phyloP scores from a whole-genome alignment of 2,113 vertebrate genomes.

The Alexandromys fortis region DNA sequence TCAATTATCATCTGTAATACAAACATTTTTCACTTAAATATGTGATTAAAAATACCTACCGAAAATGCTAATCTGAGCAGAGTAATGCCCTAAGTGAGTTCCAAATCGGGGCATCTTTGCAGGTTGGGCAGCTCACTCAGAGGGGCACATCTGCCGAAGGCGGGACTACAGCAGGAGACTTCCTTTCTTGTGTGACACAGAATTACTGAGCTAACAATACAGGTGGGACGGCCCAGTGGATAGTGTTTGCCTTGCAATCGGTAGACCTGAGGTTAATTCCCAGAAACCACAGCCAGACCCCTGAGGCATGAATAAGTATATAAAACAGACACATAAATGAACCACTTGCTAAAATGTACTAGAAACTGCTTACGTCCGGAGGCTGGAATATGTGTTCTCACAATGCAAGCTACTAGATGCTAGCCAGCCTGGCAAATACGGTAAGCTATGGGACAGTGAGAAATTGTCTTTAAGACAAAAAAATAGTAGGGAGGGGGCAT shows the following conservation, averaged over 20 bases:
- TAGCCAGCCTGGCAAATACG: background rate
- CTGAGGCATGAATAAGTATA: background rate
- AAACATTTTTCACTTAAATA: conserved; percentile 19
- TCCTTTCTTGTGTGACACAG: background rate
- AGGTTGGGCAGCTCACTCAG: background rate
- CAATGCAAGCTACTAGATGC: no score
- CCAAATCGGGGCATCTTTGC: background rate
- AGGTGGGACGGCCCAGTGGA: background rate
- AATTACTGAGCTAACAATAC: background rate
- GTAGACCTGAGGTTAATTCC: background rate
- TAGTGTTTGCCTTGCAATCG: background rate
- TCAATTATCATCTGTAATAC: background rate
- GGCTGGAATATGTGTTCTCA: background rate
- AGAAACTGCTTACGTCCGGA: background rate
- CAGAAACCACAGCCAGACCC: background rate
- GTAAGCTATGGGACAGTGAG: background rate
- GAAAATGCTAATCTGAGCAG: background rate
- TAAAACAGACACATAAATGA: background rate
- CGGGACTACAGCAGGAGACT: accelerated
- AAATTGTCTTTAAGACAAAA: background rate
- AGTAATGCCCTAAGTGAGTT: background rate
- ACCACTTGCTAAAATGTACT: background rate
- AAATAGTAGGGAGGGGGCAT: no score
- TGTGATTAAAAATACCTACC: background rate
- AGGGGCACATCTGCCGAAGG: accelerated